A percentile compares a stretch with the other conserved stretches of the same genome.
Conservation (phyloP, 2,113 vertebrate genomes). For the Platycercus adscitus region DNA sequence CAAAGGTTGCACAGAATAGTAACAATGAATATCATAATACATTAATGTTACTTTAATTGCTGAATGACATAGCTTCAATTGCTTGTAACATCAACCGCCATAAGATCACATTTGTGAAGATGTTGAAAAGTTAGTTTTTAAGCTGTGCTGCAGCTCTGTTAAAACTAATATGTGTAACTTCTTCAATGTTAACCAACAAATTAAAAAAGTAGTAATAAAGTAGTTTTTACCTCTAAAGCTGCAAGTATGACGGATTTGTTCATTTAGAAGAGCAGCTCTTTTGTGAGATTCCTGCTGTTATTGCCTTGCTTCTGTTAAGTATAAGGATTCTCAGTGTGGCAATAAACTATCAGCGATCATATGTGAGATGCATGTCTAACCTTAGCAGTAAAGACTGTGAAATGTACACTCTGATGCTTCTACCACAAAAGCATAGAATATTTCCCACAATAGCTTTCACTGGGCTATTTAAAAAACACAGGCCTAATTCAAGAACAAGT, state of each 20-base stretch:
- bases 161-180: not conserved
- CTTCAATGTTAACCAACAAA: not conserved
- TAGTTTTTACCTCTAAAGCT: not conserved
- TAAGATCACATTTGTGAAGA: not conserved
- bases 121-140: not conserved
- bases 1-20: not conserved
- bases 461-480: not conserved
- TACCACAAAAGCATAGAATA: not conserved
- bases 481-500: not conserved
- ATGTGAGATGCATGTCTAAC: not conserved
- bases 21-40: not conserved
- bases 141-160: not conserved
- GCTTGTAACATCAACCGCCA: not conserved
- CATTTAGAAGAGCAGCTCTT: not conserved
- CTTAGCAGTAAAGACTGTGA: not conserved
- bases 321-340: not conserved
- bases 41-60: not conserved
- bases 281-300: not conserved
- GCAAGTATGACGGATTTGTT: not conserved
- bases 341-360: not conserved
- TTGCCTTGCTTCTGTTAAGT: not conserved
- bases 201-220: too few relatives aligned
- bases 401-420: not conserved
- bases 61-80: not conserved
- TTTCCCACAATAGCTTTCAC: not conserved